Conservation (phyloP, 2,113 vertebrate species). For the Climacteris rufus region DNA sequence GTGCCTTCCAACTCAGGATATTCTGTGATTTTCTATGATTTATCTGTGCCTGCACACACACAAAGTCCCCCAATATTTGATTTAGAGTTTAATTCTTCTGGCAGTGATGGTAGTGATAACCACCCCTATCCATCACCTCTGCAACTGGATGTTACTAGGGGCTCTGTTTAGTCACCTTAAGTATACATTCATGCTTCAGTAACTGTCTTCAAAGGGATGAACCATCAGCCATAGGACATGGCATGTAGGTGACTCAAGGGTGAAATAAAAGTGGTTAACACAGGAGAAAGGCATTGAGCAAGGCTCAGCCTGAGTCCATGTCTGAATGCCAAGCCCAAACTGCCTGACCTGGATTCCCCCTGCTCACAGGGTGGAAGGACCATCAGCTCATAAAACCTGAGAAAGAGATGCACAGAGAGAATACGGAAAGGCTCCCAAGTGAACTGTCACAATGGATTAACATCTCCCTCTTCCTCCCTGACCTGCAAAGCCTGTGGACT, state of each 20-base stretch:
- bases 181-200: not conserved
- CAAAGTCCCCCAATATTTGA: not conserved
- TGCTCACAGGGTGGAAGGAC: conserved; percentile 23
- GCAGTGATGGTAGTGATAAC: not conserved
- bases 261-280: not conserved
- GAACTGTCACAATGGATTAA: not conserved
- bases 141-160: not conserved
- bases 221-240: not conserved
- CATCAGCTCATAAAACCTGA: not conserved
- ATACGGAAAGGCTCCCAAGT: not conserved
- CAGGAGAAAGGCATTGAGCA: not conserved
- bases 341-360: conserved; percentile 14
- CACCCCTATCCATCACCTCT: not conserved
- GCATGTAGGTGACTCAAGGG: not conserved
- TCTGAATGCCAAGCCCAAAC: not conserved
- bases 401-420: not conserved
- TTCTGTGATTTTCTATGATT: too few species aligned
- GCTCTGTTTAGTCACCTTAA: not conserved
- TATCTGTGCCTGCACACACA: too few species aligned
- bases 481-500: not conserved
- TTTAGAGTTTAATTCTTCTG: not conserved
- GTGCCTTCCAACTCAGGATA: too few species aligned
- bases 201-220: conserved; percentile 6
- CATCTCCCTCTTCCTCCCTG: not conserved
- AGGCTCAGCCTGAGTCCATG: not conserved